These are phyloP conservation scores for Drosophila truncata DNA, from an alignment of 1,140 invertebrate species.

Conservation along the genomic window DNA sequence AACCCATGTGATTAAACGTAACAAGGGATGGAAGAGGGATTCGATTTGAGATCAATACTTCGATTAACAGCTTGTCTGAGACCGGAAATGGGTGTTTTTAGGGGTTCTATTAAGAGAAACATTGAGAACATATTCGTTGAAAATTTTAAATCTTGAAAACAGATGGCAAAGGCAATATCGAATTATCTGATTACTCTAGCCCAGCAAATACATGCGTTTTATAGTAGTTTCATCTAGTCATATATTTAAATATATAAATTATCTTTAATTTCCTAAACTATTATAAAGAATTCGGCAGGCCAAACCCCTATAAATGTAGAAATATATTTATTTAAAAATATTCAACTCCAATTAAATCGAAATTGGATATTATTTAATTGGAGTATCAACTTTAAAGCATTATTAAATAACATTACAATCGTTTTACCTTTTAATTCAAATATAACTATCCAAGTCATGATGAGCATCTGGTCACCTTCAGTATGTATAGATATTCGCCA, in stretches of 20 bases:
- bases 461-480: slow-evolving; percentile 82
- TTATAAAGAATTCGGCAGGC: neutral
- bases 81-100: neutral
- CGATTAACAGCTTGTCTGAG: slow-evolving; percentile 8
- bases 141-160: neutral
- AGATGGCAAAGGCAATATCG: neutral
- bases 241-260: neutral
- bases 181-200: neutral
- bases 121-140: neutral
- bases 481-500: slow-evolving; percentile 86
- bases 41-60: slow-evolving; percentile 10
- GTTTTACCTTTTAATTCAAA: neutral
- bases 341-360: slow-evolving; percentile 4
- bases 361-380: slow-evolving; percentile 5
- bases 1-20: neutral
- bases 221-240: neutral
- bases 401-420: slow-evolving; percentile 3
- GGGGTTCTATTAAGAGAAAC: neutral
- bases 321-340: neutral
- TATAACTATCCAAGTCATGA: slow-evolving; percentile 36
- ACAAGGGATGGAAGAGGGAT: slow-evolving; percentile 19
- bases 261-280: neutral
- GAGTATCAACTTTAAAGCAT: slow-evolving; percentile 4
- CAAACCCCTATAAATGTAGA: neutral
- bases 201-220: neutral